Evolutionary conservation across 2,888 invertebrate species (phyloP), one percentile per base, ranked within the genome.

Genomic region (Morpho achilles): DNA sequence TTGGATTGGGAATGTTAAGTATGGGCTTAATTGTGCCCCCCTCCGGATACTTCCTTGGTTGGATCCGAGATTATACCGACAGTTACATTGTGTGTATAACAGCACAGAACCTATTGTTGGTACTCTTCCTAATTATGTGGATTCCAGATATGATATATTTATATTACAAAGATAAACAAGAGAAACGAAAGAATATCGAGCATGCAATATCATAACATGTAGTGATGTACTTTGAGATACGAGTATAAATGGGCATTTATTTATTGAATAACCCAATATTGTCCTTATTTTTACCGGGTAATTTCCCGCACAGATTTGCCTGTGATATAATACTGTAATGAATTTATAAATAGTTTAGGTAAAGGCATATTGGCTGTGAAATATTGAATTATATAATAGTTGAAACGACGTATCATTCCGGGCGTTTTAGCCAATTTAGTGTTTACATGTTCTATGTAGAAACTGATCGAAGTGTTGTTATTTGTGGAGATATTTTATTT

Each of bases 1-100:
- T 95, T 2, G 95, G 95, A 0, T 83, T 95, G 2, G 94, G 94
- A 65, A 95, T 95, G 95, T 87, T 95, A 51, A 90, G 92, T 0
- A 95, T 95, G 87, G 95, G 94, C 4, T 72, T 95, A 2, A 88
- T 94, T 43, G 93, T 94, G 0, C 93, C 94, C 6, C 92, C 93
- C 1, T 73, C 93, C 1, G 95, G 95, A 1, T 94, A 94, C 65
- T 80, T 92, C 82, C 72, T 88, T 71, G 94, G 95, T 23, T 94
- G 93, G 92, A 84, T 95, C 54, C 91, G 94, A 68, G 95, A 95
- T 71, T 91, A 87, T 56, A 92, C 93, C 1, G 85, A 80, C 10
- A 95, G 94, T 65, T 95, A 93, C 71, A 73, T 91, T 1, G 71
- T 92, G 1, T 93, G 94, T 60, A 92, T 95, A 63, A 93, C 94